Evolutionary conservation across 2,888 invertebrate genomes (phyloP), one percentile per base, ranked within the genome.

Genomic region (Sinelater perroti): DNA sequence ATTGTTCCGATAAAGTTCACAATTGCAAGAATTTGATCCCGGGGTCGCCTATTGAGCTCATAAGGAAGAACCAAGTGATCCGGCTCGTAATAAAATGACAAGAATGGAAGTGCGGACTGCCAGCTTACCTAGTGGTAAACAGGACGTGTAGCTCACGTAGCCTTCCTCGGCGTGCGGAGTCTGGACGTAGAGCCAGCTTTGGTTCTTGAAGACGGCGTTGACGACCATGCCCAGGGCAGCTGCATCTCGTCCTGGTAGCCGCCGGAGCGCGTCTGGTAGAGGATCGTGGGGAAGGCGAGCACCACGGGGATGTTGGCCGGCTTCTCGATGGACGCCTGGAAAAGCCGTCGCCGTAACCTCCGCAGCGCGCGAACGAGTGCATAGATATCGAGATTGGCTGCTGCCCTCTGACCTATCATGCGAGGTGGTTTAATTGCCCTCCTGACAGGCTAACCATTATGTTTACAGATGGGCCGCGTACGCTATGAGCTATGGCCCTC

Each of bases 241-340:
- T 85, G 81, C 44, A 89, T 80, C 75, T 90, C 90, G 6, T 83
- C 81, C 70, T 87, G 86, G 67, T 86, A 87, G 26, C 83, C 83
- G n/a, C 87, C 87, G 38, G 83, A 81, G 56, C 87, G 84, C 1
- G 90, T 91, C 75, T 90, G 89, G 75, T 90, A 90, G 8, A 90
- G 78, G 0, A 86, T 85, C 65, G 87, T 88, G 1, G 89, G 87
- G 67, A 87, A 87, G 20, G 91, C 88, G 56, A 92, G 79, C 2
- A 92, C 93, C 20, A 93, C 91, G 1, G 93, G 92, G 61, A 93
- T 91, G 76, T 93, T 93, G 35, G 91, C 93, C 0, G 93, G 93
- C 18, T 86, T 86, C 59, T 90, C 87, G 62, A 92, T 83, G 6
- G 91, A 87, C 5, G 92, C 91, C 86, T 88, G 78, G 4, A 81